These are phyloP conservation scores for Icerya purchasi DNA, from an alignment of 2,888 invertebrate species.

Conservation along the genomic window DNA sequence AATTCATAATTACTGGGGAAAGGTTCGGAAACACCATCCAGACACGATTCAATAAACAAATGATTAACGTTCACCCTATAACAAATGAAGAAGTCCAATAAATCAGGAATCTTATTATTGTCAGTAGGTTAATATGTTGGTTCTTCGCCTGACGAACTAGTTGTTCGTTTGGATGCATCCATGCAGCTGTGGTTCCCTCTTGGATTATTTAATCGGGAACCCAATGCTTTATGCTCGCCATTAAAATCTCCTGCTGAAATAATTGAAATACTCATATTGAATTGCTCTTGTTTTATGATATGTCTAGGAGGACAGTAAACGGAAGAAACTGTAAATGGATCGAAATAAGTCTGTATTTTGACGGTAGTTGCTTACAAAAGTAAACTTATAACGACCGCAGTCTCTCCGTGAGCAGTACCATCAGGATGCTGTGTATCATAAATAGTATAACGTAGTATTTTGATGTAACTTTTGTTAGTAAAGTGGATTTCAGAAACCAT, in stretches of 20 bases:
- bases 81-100: neutral
- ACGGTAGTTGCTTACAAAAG: neutral
- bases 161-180: neutral
- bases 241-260: neutral
- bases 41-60: neutral
- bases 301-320: neutral
- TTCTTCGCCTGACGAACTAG: neutral
- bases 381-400: neutral
- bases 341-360: neutral
- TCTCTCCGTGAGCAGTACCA: neutral
- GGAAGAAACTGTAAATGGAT: neutral
- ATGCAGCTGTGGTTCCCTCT: neutral
- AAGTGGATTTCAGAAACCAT: neutral
- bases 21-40: neutral
- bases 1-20: neutral
- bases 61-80: neutral
- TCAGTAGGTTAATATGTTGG: neutral
- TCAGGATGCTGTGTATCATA: neutral
- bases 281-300: neutral
- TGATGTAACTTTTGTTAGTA: neutral
- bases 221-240: neutral
- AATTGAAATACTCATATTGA: neutral
- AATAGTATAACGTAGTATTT: neutral
- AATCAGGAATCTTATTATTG: neutral
- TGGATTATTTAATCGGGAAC: neutral